Evolutionary conservation across 2,797 vertebrate species (phyloP).

Genomic region (Heteromormyrus szaboi): DNA sequence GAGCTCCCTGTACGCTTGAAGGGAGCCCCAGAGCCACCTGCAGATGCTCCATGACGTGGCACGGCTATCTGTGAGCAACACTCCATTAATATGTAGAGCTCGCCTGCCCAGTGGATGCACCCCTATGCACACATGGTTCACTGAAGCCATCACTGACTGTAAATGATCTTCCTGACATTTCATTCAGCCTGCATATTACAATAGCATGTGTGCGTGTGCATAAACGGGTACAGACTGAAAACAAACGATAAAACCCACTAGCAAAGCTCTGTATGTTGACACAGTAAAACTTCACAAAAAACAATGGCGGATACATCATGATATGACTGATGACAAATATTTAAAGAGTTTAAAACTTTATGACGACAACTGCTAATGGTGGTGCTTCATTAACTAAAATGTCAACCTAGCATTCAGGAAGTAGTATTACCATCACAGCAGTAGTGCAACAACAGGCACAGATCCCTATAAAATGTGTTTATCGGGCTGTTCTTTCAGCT

Average conservation of each 20-base stretch:
- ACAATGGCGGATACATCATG: not conserved
- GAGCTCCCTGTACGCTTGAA: not conserved
- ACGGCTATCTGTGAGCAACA: not conserved
- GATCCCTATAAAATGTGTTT: not conserved
- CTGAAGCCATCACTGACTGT: not conserved
- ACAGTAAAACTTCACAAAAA: not conserved
- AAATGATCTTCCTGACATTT: not conserved
- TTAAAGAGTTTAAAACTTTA: constrained; percentile 1
- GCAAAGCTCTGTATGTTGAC: not conserved
- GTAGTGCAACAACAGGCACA: not conserved
- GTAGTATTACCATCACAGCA: not conserved
- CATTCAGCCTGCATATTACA: not conserved
- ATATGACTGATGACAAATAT: not conserved
- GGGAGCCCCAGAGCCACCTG: not conserved
- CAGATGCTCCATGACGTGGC: not conserved
- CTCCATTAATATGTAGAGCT: not conserved
- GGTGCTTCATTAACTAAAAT: not conserved
- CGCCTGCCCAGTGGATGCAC: not conserved
- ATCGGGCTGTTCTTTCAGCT: not conserved
- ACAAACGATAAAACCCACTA: constrained; percentile 1
- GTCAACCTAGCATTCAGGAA: not conserved
- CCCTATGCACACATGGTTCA: not conserved
- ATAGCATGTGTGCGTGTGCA: not conserved
- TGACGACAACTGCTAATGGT: not conserved
- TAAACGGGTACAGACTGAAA: constrained; percentile 10